phyloP scores from a whole-genome alignment of 2,888 invertebrate species.

The Idaea dimidiata region DNA sequence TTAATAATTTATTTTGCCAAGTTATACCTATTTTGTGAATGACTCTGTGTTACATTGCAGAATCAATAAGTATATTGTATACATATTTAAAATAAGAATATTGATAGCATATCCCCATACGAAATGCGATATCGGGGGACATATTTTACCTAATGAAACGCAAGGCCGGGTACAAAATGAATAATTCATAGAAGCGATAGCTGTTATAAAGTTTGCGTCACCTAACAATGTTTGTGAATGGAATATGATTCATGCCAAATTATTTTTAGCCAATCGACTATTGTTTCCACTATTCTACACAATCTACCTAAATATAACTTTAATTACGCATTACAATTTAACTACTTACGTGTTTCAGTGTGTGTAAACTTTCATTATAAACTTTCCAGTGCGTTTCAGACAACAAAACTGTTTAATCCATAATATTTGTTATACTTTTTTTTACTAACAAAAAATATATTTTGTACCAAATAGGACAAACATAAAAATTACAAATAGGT shows the following conservation, averaged over 20 bases:
- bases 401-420: no score
- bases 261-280: conserved; percentile 56
- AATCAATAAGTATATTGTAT: no score
- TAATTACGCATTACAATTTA: conserved; percentile 40
- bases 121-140: neutral
- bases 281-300: neutral
- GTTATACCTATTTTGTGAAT: no score
- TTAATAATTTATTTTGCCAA: no score
- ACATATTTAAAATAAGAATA: no score
- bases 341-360: conserved; percentile 16
- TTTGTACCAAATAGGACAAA: neutral
- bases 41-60: no score
- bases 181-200: conserved; percentile 52
- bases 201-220: conserved; percentile 56
- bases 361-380: neutral
- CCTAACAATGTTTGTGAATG: conserved; percentile 54
- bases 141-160: conserved; percentile 21
- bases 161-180: conserved; percentile 7
- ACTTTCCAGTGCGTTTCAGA: no score
- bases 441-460: neutral
- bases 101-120: neutral
- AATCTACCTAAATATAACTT: neutral
- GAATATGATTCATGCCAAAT: conserved; percentile 61
- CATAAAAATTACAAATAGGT: conserved; percentile 27
- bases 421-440: no score